phyloP scores from a whole-genome alignment of 1,140 invertebrate genomes.

The Thaumetopoea pityocampa region DNA sequence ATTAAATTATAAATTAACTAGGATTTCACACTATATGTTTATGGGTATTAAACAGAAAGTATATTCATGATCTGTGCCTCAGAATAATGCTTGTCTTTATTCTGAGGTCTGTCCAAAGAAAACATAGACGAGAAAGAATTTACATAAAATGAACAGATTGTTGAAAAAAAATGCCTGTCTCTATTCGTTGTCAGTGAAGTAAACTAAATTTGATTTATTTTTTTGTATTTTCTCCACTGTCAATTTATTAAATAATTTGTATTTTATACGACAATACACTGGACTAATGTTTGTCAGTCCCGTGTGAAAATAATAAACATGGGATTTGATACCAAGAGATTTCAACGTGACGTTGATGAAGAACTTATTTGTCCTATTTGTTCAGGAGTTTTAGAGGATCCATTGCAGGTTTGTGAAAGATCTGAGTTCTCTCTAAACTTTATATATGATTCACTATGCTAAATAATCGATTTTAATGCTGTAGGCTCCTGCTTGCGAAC shows the following conservation, averaged over 20 bases:
- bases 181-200: constrained; percentile 9
- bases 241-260: constrained; percentile 6
- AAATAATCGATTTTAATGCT: constrained; percentile 28
- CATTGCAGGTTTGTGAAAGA: constrained; percentile 83
- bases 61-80: too few species aligned
- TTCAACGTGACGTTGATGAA: constrained; percentile 94
- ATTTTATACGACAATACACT: constrained; percentile 7
- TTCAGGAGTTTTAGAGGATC: constrained; percentile 92
- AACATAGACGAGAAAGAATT: too few species aligned
- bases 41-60: too few species aligned
- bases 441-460: background rate
- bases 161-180: too few species aligned
- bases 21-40: too few species aligned
- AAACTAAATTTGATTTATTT: constrained; percentile 16
- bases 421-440: background rate
- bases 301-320: constrained; percentile 73
- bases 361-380: constrained; percentile 95
- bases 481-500: constrained; percentile 95
- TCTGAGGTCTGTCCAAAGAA: too few species aligned
- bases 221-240: constrained; percentile 10
- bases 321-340: constrained; percentile 93
- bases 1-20: too few species aligned
- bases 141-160: too few species aligned
- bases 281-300: constrained; percentile 33
- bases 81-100: too few species aligned